Base-by-base conservation (phyloP, 2,888 invertebrate species). In the Plagiodera versicolora region DNA sequence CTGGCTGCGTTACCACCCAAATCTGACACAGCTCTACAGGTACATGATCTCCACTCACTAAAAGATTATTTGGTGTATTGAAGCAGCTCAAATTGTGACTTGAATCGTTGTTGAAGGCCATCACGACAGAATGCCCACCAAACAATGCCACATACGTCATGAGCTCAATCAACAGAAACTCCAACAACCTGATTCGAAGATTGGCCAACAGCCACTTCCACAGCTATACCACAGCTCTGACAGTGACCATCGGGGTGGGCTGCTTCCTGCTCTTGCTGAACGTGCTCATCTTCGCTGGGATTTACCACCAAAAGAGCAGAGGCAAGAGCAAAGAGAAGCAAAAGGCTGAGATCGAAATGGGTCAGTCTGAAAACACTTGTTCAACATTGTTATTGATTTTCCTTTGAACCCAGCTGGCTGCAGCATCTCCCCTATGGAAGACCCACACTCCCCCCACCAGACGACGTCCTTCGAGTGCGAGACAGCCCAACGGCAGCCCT, bases 221-320 rank as follows among this genome's bases (percentile, higher is more conserved):
- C 76, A 93, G 91, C 61, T 94, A 94, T 78, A 92, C 94, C 5
- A 93, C 94, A 0, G 94, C 94, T 0, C 82, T 95, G 16, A 91
- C 93, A 6, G 92, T 94, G 24, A 94, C 94, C 0, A 92, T 94
- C 65, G 92, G 90, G 0, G 92, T 93, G 8, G 93, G 92, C 1
- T 92, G 92, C 72, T 92, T 93, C 69, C 83, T 94, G 6, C 82
- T 94, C 8, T 82, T 93, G 24, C 83, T 94, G 20, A 94, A 94
- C 75, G 88, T 93, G 10, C 83, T 93, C 19, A 94, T 95, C 69
- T 94, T 94, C 73, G 93, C 93, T 47, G 94, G 94, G 1, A 93
- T 93, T 64, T 94, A 92, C 75, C 92, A 92, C 73, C 92, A 93
- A 77, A 85, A 92, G 1, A 92, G 92, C 70, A 73, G 83, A 70